Percentiles rank a stretch among this genome's conserved stretches.
phyloP scores from a whole-genome alignment of 1,140 invertebrate species.

The Phymastichus coffea region DNA sequence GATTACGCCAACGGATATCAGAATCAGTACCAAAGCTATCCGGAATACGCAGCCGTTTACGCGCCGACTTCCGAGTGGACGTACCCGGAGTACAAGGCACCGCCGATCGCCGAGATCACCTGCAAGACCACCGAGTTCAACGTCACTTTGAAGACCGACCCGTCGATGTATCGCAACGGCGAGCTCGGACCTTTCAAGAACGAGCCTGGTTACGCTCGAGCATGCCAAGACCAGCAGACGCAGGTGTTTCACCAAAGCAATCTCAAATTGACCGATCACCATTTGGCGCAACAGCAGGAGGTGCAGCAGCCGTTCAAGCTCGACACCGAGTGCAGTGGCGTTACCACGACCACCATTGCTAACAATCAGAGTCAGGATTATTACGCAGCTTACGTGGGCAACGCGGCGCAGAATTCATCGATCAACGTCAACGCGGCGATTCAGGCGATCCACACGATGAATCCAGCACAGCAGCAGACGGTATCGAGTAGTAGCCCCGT shows the following conservation, averaged over 20 bases:
- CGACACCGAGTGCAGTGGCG: slow-evolving; percentile 1
- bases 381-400: slow-evolving; percentile 46
- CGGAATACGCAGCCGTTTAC: slow-evolving; percentile 51
- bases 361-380: slow-evolving; percentile 43
- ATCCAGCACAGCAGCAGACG: slow-evolving; percentile 22
- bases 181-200: slow-evolving; percentile 47
- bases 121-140: slow-evolving; percentile 55
- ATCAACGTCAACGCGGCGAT: slow-evolving; percentile 40
- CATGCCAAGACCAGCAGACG: slow-evolving; percentile 32
- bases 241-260: too few relatives aligned
- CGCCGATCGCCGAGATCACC: slow-evolving; percentile 52
- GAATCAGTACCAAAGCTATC: slow-evolving; percentile 54
- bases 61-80: slow-evolving; percentile 40
- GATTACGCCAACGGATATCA: slow-evolving; percentile 48
- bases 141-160: slow-evolving; percentile 53
- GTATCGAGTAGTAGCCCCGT: slow-evolving; percentile 36
- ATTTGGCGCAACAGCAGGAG: slow-evolving; percentile 24
- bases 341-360: neutral
- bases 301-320: too few relatives aligned
- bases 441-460: slow-evolving; percentile 37
- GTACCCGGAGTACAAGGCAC: slow-evolving; percentile 45
- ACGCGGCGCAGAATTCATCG: slow-evolving; percentile 35
- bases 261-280: too few relatives aligned
- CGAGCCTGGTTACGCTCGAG: slow-evolving; percentile 40
- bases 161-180: slow-evolving; percentile 47